Percentiles rank a stretch among this genome's conserved stretches.
phyloP scores from a whole-genome alignment of 2,113 vertebrate species.

The Gobius niger region DNA sequence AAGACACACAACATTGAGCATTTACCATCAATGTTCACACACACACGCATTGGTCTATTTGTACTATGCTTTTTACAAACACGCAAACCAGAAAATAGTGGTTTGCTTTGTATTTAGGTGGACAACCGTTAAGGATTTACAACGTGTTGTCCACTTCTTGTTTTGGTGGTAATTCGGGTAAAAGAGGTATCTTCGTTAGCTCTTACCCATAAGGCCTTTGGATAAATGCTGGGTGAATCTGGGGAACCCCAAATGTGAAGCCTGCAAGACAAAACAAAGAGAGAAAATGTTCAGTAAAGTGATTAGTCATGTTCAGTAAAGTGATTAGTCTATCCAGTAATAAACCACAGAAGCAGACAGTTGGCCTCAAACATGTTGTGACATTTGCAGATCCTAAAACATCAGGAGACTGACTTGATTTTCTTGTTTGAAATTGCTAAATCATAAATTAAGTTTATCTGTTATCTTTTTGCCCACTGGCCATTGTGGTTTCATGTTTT shows the following conservation, averaged over 20 bases:
- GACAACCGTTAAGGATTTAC: constrained; percentile 20
- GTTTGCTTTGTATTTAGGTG: constrained; percentile 30
- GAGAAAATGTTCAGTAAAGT: background rate
- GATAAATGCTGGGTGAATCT: constrained; percentile 98
- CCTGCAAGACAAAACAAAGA: constrained; percentile 72
- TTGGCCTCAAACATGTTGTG: background rate
- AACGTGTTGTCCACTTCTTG: constrained; percentile 31
- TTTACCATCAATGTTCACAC: constrained; percentile 69
- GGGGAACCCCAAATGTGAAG: constrained; percentile 97
- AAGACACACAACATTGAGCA: constrained; percentile 97
- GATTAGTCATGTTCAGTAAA: background rate
- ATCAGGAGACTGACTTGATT: constrained; percentile 24
- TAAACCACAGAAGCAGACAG: background rate
- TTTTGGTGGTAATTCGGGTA: constrained; percentile 5
- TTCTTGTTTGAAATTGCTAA: constrained; percentile 29
- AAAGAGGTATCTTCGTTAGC: background rate
- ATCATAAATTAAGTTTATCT: constrained; percentile 2
- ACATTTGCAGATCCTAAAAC: constrained; percentile 9
- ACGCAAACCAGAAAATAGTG: constrained; percentile 39
- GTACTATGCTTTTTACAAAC: constrained; percentile 25
- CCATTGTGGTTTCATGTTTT: background rate
- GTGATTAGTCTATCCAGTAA: background rate
- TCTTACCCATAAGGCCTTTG: constrained; percentile 98
- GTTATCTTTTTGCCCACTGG: background rate
- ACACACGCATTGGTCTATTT: constrained; percentile 21